A percentile compares a stretch with the other conserved stretches of the same genome.
Evolutionary conservation across 2,113 vertebrate species (phyloP).

Genomic region (Mus spicilegus): DNA sequence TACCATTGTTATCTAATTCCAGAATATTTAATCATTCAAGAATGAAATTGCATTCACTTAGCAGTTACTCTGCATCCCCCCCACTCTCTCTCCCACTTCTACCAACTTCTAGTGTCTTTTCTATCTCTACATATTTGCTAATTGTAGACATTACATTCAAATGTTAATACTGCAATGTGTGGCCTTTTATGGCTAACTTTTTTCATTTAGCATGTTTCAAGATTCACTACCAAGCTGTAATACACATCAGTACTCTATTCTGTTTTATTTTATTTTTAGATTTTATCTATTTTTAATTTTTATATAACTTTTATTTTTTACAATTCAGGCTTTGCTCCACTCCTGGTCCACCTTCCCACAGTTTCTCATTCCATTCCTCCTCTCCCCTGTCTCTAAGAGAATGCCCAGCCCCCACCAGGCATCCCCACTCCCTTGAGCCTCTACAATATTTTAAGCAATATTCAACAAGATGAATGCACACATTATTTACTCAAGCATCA

Average conservation of each 20-base stretch:
- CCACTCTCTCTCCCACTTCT: neutral
- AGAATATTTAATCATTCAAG: neutral
- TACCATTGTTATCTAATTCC: neutral
- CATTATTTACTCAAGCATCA: neutral
- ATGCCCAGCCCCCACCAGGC: too few species aligned
- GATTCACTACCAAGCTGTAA: neutral
- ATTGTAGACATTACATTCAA: conserved; percentile 35
- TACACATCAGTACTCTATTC: neutral
- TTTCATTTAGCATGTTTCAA: neutral
- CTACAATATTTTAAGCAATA: neutral
- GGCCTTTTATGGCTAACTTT: neutral
- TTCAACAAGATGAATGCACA: neutral
- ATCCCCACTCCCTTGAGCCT: too few species aligned
- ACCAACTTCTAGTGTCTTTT: neutral
- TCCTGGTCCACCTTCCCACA: too few species aligned
- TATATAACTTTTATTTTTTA: too few species aligned
- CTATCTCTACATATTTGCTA: conserved; percentile 6
- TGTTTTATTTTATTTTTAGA: neutral
- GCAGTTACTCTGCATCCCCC: neutral
- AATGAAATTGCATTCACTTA: neutral
- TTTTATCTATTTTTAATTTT: too few species aligned
- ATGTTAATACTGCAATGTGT: neutral
- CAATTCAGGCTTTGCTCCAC: too few species aligned
- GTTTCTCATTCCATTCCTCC: too few species aligned
- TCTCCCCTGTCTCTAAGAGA: too few species aligned